Conservation (phyloP, 2,888 invertebrate species). For the Polydrusus cervinus region DNA sequence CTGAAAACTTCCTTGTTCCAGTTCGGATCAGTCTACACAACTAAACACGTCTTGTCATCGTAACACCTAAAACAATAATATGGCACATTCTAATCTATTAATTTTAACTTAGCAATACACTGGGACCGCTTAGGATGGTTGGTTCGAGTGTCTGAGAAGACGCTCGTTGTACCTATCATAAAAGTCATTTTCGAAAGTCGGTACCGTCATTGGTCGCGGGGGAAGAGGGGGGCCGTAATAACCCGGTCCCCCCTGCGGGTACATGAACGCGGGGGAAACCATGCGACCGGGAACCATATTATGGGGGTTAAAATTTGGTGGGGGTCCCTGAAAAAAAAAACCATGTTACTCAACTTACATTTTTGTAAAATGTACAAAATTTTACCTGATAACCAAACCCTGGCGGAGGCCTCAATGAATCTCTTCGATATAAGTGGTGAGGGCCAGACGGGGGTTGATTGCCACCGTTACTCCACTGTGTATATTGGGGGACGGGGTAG, state of each 20-base stretch:
- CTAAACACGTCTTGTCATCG: no score
- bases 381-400: neutral
- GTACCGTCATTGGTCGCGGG: neutral
- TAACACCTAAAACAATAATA: no score
- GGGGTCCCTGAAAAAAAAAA: conserved; percentile 1
- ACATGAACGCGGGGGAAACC: neutral
- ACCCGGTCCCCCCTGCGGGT: neutral
- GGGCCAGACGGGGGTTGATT: neutral
- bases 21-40: no score
- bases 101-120: neutral
- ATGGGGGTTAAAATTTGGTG: neutral
- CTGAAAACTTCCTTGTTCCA: no score
- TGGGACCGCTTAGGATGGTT: neutral
- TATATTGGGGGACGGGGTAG: neutral
- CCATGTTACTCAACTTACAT: no score
- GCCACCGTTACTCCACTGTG: neutral
- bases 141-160: neutral
- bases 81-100: no score
- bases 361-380: no score
- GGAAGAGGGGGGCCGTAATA: conserved; percentile 4
- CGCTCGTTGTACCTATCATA: neutral
- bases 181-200: neutral
- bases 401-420: neutral
- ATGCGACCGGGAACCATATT: neutral
- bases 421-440: neutral